These are phyloP conservation scores for Microtus pennsylvanicus DNA, from an alignment of 2,113 vertebrate genomes.

Conservation along the genomic window DNA sequence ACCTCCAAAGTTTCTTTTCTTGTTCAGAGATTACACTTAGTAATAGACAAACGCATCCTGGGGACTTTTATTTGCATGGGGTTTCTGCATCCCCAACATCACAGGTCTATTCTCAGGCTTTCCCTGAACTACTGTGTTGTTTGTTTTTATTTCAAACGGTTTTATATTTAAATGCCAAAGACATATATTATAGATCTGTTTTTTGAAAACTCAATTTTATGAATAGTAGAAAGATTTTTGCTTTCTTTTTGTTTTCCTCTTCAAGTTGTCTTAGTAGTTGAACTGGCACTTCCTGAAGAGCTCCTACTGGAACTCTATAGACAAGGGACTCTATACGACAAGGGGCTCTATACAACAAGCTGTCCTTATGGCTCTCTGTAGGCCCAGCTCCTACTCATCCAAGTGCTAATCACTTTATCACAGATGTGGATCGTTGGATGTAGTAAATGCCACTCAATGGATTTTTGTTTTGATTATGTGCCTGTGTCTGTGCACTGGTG, in stretches of 20 bases:
- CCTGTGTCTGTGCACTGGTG: not conserved
- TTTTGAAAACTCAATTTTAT: not conserved
- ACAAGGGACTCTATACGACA: not conserved
- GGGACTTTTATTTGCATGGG: not conserved
- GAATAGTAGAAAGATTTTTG: not conserved
- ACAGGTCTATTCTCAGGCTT: not conserved
- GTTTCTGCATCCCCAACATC: no score
- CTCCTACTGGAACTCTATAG: not conserved
- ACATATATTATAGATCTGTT: not conserved
- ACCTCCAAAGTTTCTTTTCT: not conserved
- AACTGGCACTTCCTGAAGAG: not conserved
- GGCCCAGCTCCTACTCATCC: accelerated
- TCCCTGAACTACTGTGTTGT: not conserved
- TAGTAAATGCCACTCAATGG: not conserved
- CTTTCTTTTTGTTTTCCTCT: not conserved
- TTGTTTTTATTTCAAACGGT: not conserved
- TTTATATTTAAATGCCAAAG: constrained; percentile 27
- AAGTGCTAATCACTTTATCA: accelerated
- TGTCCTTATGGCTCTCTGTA: accelerated
- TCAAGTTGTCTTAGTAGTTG: not conserved
- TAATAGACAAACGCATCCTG: not conserved
- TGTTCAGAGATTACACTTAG: not conserved
- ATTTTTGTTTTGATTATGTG: not conserved
- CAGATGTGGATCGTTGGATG: not conserved
- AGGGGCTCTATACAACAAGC: not conserved